phyloP scores from a whole-genome alignment of 1,140 invertebrate genomes.

The Drosophila tani region DNA sequence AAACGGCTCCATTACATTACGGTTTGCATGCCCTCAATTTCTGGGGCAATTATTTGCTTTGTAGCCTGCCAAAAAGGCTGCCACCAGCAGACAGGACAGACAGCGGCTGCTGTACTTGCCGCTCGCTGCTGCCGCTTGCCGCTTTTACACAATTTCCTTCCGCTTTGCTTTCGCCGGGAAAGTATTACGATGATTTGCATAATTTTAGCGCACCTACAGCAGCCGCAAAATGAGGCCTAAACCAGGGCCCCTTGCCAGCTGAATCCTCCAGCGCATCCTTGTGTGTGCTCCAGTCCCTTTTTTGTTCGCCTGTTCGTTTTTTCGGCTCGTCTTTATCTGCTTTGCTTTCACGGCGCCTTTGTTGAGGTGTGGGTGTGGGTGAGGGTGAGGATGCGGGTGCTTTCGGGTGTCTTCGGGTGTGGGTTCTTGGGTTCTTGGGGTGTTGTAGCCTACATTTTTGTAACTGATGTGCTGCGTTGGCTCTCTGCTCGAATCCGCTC shows the following conservation, averaged over 20 bases:
- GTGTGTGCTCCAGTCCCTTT: constrained; percentile 19
- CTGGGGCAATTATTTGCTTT: constrained; percentile 77
- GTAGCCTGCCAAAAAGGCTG: constrained; percentile 64
- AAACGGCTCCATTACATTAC: constrained; percentile 75
- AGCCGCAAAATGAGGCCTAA: constrained; percentile 56
- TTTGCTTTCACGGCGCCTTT: constrained; percentile 55
- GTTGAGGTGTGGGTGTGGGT: constrained; percentile 32
- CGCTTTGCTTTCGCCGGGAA: constrained; percentile 66
- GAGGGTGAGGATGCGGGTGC: constrained; percentile 2
- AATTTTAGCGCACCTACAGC: constrained; percentile 78
- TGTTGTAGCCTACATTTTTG: constrained; percentile 74
- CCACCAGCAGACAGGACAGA: constrained; percentile 30
- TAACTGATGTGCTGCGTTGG: constrained; percentile 78
- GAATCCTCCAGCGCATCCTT: constrained; percentile 56
- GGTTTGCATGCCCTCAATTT: constrained; percentile 80
- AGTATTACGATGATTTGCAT: constrained; percentile 84
- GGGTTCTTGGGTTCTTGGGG: not conserved
- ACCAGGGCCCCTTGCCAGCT: constrained; percentile 31
- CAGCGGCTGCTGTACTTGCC: constrained; percentile 18
- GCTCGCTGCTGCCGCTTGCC: constrained; percentile 16
- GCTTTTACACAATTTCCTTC: constrained; percentile 76
- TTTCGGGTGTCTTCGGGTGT: not conserved
- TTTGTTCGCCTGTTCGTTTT: constrained; percentile 33
- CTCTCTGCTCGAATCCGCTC: constrained; percentile 54
- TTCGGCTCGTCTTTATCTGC: constrained; percentile 66